These are phyloP conservation scores for Keiferia lycopersicella DNA, from an alignment of 2,888 invertebrate genomes.

Conservation along the genomic window DNA sequence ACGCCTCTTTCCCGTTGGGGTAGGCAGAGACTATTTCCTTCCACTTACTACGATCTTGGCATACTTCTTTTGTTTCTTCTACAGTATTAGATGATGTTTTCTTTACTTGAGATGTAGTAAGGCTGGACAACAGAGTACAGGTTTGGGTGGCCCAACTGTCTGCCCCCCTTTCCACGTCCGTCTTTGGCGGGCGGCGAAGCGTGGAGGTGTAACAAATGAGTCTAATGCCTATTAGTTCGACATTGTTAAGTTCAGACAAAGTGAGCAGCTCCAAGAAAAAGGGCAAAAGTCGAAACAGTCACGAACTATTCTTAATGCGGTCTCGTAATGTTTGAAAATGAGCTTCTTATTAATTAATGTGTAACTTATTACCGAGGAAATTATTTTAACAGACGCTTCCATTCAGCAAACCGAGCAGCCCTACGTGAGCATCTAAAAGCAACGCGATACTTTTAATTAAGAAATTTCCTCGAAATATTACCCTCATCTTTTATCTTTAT, in stretches of 20 bases:
- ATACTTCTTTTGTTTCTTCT: no score
- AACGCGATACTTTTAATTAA: slow-evolving; percentile 26
- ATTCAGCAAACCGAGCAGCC: not conserved
- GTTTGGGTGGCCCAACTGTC: slow-evolving; percentile 47
- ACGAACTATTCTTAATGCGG: slow-evolving; percentile 36
- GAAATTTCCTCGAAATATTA: slow-evolving; percentile 20
- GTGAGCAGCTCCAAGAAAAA: slow-evolving; percentile 59
- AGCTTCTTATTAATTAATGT: not conserved
- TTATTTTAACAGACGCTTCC: not conserved
- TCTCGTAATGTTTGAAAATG: slow-evolving; percentile 30
- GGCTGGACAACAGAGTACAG: not conserved
- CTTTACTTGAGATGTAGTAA: not conserved
- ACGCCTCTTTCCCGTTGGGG: no score
- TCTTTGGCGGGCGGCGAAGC: slow-evolving; percentile 66
- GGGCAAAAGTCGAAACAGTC: slow-evolving; percentile 54
- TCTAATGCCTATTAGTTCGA: slow-evolving; percentile 74
- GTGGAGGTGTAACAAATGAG: slow-evolving; percentile 73
- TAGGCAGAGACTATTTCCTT: no score
- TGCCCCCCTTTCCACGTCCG: slow-evolving; percentile 59
- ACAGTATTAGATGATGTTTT: no score
- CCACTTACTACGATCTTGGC: no score
- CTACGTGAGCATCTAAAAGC: not conserved
- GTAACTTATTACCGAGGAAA: not conserved
- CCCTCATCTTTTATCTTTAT: slow-evolving; percentile 21
- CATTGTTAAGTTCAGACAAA: slow-evolving; percentile 73